phyloP scores from a whole-genome alignment of 1,140 invertebrate genomes.

The Caenorhabditis latens region DNA sequence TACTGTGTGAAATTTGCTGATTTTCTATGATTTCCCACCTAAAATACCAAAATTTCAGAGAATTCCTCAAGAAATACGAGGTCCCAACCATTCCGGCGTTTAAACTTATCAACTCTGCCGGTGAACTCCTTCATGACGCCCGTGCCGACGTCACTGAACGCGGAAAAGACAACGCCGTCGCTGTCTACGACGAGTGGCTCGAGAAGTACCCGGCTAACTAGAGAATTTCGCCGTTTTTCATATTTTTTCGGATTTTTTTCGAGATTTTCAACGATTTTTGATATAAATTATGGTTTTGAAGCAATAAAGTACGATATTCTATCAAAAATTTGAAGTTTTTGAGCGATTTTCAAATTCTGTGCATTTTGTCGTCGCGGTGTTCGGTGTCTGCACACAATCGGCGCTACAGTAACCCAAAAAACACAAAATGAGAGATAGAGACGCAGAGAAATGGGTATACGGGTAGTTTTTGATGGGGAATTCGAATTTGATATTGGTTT shows the following conservation, averaged over 20 bases:
- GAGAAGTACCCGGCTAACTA: constrained; percentile 39
- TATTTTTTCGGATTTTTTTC: neutral
- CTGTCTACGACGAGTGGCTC: constrained; percentile 52
- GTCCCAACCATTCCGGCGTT: constrained; percentile 62
- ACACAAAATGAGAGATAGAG: too few species aligned
- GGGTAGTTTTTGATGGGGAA: too few species aligned
- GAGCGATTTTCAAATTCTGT: too few species aligned
- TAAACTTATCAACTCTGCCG: constrained; percentile 40
- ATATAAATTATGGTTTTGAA: neutral
- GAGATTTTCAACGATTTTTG: neutral
- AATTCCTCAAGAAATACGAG: constrained; percentile 56
- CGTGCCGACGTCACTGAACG: constrained; percentile 51
- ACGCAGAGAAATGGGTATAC: too few species aligned
- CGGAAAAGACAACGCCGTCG: constrained; percentile 47
- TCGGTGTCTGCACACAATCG: too few species aligned
- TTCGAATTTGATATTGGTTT: too few species aligned
- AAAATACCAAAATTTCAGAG: constrained; percentile 17
- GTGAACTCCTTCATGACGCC: constrained; percentile 32
- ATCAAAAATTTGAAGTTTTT: neutral
- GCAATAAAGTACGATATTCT: neutral
- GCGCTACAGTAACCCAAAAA: too few species aligned
- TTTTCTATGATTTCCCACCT: neutral
- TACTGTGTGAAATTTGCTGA: too few species aligned
- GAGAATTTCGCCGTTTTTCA: too few species aligned
- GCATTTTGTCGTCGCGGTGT: too few species aligned